Conservation (phyloP, 1,140 invertebrate genomes). For the Pantala flavescens region DNA sequence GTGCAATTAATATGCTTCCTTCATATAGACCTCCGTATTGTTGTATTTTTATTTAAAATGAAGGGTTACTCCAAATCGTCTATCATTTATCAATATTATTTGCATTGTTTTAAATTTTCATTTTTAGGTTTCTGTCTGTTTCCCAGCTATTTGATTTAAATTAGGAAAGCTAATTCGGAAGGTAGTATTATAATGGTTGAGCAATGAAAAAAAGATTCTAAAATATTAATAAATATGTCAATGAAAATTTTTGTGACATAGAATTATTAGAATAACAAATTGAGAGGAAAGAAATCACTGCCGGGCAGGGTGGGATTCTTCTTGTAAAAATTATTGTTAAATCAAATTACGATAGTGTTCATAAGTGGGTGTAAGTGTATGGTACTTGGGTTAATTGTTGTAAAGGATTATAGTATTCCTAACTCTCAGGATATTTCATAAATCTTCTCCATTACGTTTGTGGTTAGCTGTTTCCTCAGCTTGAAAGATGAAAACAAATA, state of each 20-base stretch:
- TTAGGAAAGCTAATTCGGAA: background rate
- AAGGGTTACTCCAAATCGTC: too few relatives aligned
- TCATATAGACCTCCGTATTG: too few relatives aligned
- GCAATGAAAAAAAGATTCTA: too few relatives aligned
- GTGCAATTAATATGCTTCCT: too few relatives aligned
- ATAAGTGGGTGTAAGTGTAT: background rate
- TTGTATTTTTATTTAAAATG: too few relatives aligned
- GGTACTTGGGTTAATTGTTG: background rate
- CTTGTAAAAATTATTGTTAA: background rate
- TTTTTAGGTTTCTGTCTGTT: background rate
- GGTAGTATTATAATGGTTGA: background rate
- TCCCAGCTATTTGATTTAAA: background rate
- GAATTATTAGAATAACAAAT: background rate
- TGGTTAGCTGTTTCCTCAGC: background rate
- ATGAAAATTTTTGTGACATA: too few relatives aligned
- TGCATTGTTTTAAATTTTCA: too few relatives aligned
- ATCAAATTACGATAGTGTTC: background rate
- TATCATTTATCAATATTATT: too few relatives aligned
- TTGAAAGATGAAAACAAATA: background rate
- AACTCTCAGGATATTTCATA: background rate
- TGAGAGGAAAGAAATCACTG: constrained; percentile 3
- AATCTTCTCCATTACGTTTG: background rate
- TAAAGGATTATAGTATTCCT: background rate
- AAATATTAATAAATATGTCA: too few relatives aligned
- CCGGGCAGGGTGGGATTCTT: constrained; percentile 6